A percentile compares a stretch with the other conserved stretches of the same genome.
These are phyloP conservation scores for Saimiri boliviensis DNA, from an alignment of 2,113 vertebrate genomes.

Conservation along the genomic window DNA sequence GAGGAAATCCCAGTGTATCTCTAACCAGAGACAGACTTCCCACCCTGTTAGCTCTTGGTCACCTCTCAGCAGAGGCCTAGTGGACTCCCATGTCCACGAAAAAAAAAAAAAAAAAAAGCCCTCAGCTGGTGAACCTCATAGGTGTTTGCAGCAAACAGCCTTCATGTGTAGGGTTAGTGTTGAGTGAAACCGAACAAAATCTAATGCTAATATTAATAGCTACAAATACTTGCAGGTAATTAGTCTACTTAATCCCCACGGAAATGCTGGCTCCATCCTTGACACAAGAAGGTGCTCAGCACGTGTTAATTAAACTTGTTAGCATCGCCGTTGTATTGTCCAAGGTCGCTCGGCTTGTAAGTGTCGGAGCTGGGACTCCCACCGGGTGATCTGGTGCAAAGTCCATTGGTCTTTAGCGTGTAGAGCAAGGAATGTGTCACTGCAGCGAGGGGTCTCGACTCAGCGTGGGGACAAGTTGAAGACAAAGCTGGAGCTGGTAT, in stretches of 20 bases:
- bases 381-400: conserved; percentile 7
- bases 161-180: background rate
- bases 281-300: conserved; percentile 48
- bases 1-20: no score
- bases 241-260: conserved; percentile 19
- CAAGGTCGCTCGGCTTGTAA: conserved; percentile 36
- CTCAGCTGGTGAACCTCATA: background rate
- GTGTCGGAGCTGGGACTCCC: background rate
- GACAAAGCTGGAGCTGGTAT: background rate
- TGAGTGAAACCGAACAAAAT: background rate
- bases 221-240: conserved; percentile 48
- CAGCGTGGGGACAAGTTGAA: background rate
- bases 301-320: conserved; percentile 71
- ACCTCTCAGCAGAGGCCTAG: background rate
- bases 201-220: background rate
- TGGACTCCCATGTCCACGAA: background rate
- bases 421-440: conserved; percentile 33
- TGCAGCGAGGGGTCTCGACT: background rate
- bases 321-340: background rate
- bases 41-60: background rate
- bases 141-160: background rate
- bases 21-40: background rate
- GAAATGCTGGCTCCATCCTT: conserved; percentile 16
- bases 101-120: background rate
- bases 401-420: conserved; percentile 11